Base-by-base conservation (phyloP, 2,797 vertebrate species). In the Sebastolobus alascanus region DNA sequence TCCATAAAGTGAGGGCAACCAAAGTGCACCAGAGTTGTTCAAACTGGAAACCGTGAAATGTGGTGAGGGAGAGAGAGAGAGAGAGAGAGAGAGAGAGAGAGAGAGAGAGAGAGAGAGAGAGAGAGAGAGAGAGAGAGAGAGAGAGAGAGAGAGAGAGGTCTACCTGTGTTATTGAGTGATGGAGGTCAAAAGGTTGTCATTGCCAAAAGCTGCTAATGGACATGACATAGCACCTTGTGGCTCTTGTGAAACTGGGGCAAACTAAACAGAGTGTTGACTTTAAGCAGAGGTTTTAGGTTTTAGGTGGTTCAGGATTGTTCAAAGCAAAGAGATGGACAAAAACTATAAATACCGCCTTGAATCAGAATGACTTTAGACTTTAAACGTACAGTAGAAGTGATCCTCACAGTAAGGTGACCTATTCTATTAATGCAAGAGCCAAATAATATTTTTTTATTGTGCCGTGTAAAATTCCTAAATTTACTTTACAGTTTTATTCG, bases 191-290 rank as follows among this genome's bases (percentile, higher is more conserved):
- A 83, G 68, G 73, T 20, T 68, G 38, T 59, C 43, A 66, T 29
- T 75, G 55, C 68, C 79, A 82, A 82, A 82, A 86, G 78, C 68
- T 83, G 75, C 59, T 80, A 87, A 86, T 84, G 84, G 84, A 84
- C 29, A 50, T 67, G 16, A 70, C 18, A 59, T 11, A 7, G 59
- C 43, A 80, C 66, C 37, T 50, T 31, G 63, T 70, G 58, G 20
- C 16, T 56, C 2, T 43, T 35, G 46, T 35, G 31, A 52, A 86
- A 76, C 18, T 61, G 55, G 69, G 31, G 29, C 14, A 55, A 66
- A 87, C 20, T 66, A 38, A 73, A 73, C 66, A 27, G 4, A 37
- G 16, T n/a, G 56, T 31, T 68, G 56, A 74, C 13, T 31, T 63
- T 27, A 16, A 33, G 63, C 13, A n/a, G n/a, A n/a, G n/a, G n/a